Base-by-base conservation (phyloP, 2,113 vertebrate species). In the Muscicapa adusta region DNA sequence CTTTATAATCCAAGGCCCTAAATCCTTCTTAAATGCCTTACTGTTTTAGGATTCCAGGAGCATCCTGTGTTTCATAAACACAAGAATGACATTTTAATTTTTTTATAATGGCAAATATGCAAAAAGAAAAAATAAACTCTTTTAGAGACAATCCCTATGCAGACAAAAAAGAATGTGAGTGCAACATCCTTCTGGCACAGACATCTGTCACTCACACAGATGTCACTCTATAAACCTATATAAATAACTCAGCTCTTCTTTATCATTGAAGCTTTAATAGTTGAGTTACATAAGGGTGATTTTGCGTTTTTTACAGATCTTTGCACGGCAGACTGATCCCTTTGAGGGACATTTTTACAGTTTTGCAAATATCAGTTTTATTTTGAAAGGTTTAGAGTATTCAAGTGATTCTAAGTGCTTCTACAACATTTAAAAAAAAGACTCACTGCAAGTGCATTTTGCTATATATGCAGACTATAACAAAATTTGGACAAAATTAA, bases 401-500 rank as follows among this genome's bases (percentile, higher is more conserved):
- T 73, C 53, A 5, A 83, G 76, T 40, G 51, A 65, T 67, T 94
- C 72, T 92, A 88, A 79, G 47, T 51, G 42, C 62, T 95, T 88
- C 85, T 57, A n/a, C 56, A 89, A 70, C 76, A 56, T 54, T n/a
- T 29, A 57, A 57, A 80, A 87, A 50, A 42, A 51, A 58, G 22
- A 24, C 73, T 87, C 4, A 2, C 66, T 78, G 66, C 68, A 94
- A 94, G 83, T 38, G 56, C 68, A 47, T 87, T 95, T 93, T 90
- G 26, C 96, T 95, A 51, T 88, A 80, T 96, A 97, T 95, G 97
- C 96, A 97, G 96, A 97, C 96, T 72, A 82, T 83, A 95, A 96
- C 97, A 98, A 98, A 98, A 97, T 97, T 97, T 88, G 94, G 96
- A 96, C 87, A 94, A 97, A 98, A 98, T 98, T 98, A 98, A 98